phyloP scores from a whole-genome alignment of 2,888 invertebrate genomes.

The Dryadula phaetusa region DNA sequence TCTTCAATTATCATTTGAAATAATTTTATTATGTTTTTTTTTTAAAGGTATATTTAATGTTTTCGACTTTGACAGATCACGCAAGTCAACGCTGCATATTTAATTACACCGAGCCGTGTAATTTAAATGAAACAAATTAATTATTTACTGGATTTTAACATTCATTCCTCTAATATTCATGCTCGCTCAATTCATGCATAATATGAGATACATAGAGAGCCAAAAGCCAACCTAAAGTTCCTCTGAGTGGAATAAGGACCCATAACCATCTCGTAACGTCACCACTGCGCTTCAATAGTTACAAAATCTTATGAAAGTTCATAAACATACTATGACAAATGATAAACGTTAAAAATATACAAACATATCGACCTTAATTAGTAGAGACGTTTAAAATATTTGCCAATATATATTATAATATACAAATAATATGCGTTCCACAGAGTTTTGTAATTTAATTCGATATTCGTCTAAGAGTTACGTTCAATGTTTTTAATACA shows the following conservation, averaged over 20 bases:
- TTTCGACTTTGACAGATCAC: no score
- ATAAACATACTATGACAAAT: not conserved
- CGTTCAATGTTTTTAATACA: not conserved
- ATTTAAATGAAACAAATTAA: no score
- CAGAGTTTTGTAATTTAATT: slow-evolving; percentile 9
- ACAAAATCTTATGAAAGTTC: not conserved
- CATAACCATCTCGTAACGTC: not conserved
- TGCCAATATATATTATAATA: not conserved
- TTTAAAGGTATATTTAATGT: no score
- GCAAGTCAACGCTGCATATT: no score
- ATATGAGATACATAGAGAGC: no score
- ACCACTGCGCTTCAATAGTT: not conserved
- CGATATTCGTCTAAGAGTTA: not conserved
- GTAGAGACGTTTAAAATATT: slow-evolving; percentile 11
- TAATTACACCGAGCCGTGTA: no score
- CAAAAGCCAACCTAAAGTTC: no score
- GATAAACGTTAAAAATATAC: not conserved
- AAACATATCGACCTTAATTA: slow-evolving; percentile 7
- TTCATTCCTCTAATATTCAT: no score
- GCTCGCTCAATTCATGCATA: no score
- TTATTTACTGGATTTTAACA: no score
- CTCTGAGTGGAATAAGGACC: not conserved
- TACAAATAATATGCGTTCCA: not conserved
- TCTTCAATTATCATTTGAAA: no score
- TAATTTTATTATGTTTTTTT: no score